Evolutionary conservation across 2,797 vertebrate genomes (phyloP).

Genomic region (Periophthalmus magnuspinnatus): DNA sequence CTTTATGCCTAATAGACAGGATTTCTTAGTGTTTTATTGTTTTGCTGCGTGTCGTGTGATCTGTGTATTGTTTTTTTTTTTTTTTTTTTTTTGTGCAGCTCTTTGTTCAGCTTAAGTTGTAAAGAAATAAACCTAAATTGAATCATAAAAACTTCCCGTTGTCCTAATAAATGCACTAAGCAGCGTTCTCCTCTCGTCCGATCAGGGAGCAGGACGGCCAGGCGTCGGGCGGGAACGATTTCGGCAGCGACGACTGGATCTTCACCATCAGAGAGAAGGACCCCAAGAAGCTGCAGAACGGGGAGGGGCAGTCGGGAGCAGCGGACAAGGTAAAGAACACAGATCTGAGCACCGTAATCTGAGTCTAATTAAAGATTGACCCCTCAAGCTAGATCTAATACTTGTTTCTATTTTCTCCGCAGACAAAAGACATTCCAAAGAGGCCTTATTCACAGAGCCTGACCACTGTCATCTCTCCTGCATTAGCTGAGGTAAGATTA

Average conservation of each 20-base stretch:
- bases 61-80: too few relatives aligned
- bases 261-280: constrained; percentile 95
- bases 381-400: constrained; percentile 16
- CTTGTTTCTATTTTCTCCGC: constrained; percentile 11
- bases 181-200: constrained; percentile 16
- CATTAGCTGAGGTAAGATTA: constrained; percentile 87
- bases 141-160: constrained; percentile 18
- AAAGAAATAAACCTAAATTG: too few relatives aligned
- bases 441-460: constrained; percentile 94
- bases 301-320: constrained; percentile 81
- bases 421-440: constrained; percentile 89
- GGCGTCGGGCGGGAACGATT: constrained; percentile 90
- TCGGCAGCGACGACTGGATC: constrained; percentile 89
- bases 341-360: constrained; percentile 1
- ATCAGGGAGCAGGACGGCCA: constrained; percentile 91
- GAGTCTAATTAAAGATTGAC: not conserved
- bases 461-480: constrained; percentile 90
- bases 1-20: too few relatives aligned
- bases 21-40: too few relatives aligned
- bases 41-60: too few relatives aligned
- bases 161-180: constrained; percentile 4
- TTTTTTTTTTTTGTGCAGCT: too few relatives aligned
- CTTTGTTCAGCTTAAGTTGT: too few relatives aligned
- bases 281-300: constrained; percentile 91
- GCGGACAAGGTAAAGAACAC: constrained; percentile 78